Evolutionary conservation across 2,113 vertebrate genomes (phyloP), one percentile per base, ranked within the genome.

Genomic region (Stomatorhinus ivindoensis): DNA sequence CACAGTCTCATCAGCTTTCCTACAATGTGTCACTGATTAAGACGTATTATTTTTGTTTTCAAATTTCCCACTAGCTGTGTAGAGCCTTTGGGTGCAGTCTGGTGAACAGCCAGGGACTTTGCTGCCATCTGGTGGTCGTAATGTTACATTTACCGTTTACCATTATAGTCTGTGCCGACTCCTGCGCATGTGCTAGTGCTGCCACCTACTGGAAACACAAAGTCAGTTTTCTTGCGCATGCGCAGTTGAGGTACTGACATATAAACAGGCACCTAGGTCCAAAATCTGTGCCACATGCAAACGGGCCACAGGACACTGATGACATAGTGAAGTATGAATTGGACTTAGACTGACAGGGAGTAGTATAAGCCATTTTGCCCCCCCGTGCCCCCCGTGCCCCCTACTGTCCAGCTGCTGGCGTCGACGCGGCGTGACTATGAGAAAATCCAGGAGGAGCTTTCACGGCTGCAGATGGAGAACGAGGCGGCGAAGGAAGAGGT

Each of bases 401-500:
- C 39, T 13, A 31, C 15, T 53, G 6, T n/a, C 46, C 93, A 98
- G 97, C 95, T 98, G 85, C 86, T 98, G 92, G 96, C 96, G 15
- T 98, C 97, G 51, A 96, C 96, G 0, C 95, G 97, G 90, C 96
- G 96, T 92, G 97, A 98, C 92, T 97, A 97, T 1, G 97, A 97
- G 93, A 97, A 97, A 92, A 96, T 97, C 88, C 97, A 98, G 65
- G 97, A 97, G 91, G 97, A 98, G 89, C 92, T 97, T 92, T 96
- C 95, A 1, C 96, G 97, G 0, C 96, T 98, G 27, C 97, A 97
- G 93, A 95, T 96, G 53, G 96, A 97, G 93, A 97, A 98, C 0
- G 97, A 97, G 53, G 96, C 97, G 0, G 97, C 97, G 0, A 98
- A 98, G 92, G 97, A 97, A 0, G 97, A 98, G 86, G 97, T 97